Conservation (phyloP, 2,797 vertebrate genomes). For the Gastrophryne carolinensis region DNA sequence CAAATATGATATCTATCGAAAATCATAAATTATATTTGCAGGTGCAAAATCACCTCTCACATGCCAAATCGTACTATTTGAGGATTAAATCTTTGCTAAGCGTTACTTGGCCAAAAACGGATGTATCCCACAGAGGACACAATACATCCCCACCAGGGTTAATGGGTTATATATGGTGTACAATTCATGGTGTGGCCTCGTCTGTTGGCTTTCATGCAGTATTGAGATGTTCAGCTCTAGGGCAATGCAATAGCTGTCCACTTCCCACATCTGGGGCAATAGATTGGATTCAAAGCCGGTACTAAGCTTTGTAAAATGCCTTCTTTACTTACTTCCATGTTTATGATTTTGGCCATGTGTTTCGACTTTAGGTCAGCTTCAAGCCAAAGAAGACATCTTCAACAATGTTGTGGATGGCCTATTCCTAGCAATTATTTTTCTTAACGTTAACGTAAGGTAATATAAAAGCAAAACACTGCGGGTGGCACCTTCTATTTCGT, state of each 20-base stretch:
- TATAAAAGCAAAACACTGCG: too few relatives aligned
- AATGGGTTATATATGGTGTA: constrained; percentile 9
- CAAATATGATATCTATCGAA: too few relatives aligned
- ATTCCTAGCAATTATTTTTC: background rate
- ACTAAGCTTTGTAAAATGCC: too few relatives aligned
- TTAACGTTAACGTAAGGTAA: too few relatives aligned
- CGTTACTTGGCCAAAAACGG: background rate
- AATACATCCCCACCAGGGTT: background rate
- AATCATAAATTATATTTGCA: too few relatives aligned
- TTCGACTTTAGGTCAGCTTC: too few relatives aligned
- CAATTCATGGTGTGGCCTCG: background rate
- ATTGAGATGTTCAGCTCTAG: constrained; percentile 20
- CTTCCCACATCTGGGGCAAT: too few relatives aligned
- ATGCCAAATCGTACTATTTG: background rate
- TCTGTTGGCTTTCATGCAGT: constrained; percentile 27
- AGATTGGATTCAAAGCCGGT: too few relatives aligned
- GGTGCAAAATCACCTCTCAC: background rate
- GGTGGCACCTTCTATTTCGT: too few relatives aligned
- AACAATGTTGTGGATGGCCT: background rate
- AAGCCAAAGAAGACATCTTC: too few relatives aligned
- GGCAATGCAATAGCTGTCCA: constrained; percentile 27
- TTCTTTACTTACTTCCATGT: too few relatives aligned
- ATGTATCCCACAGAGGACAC: background rate
- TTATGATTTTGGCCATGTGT: too few relatives aligned
- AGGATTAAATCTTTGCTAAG: background rate